Base-by-base conservation (phyloP, 92 coral and sea anemone species). In the Siderastrea radians region DNA sequence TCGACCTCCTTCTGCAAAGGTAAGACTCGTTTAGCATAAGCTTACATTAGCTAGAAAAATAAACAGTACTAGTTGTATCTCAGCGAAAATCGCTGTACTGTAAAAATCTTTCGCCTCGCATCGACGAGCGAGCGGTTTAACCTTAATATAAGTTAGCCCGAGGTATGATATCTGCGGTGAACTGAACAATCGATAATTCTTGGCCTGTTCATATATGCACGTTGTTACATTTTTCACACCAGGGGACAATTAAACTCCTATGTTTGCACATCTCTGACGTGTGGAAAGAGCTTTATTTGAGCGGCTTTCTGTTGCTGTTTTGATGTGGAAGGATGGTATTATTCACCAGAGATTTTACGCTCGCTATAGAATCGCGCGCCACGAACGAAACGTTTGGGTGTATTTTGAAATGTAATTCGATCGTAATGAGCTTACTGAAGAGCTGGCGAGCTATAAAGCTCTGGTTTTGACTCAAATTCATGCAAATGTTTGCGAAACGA, bases 1-100 rank as follows among this genome's bases (percentile, higher is more conserved):
- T 98, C 51, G 86, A 89, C 73, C 85, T 97, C 19, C 77, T 79
- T 71, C 87, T 97, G 7, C 84, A 87, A 58, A 91, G 96, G 99
- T 97, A 92, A 86, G 96, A 72, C 14, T 12, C 5, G 19, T 13
- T 57, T 43, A 38, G 17, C 69, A 5, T 49, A 13, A 45, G 46
- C 61, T 62, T 63, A 50, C 68, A 82, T 70, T 71, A 57, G 43
- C 68, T 13, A 53, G 68, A n/a, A 58, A 52, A 45, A 45, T 46
- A 55, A 44, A 49, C 8, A 46, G 44, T 14, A 0, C 38, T 49
- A 15, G 50, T 82, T 82, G 4, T 7, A 47, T 10, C 11, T 71
- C 19, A 11, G 57, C 45, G 44, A 68, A 54, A 47, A 13, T 1
- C 8, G 43, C 50, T 49, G 10, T 13, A 51, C 43, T 70, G 45